phyloP scores from a whole-genome alignment of 1,140 invertebrate species.

The Drosophila prosaltans region DNA sequence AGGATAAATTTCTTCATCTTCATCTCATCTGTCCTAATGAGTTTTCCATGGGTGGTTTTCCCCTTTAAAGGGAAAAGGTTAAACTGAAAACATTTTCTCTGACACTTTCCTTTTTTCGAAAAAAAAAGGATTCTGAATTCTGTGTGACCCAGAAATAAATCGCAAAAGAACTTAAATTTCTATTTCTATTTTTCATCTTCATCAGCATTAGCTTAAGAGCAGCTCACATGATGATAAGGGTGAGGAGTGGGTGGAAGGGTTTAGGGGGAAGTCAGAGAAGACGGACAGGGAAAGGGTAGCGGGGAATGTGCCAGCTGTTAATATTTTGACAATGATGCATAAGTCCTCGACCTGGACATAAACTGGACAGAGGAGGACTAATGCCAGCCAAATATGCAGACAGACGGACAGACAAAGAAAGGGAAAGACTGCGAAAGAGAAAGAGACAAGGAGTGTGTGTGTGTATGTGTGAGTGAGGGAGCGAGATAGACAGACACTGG shows the following conservation, averaged over 20 bases:
- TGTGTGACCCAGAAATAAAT: constrained; percentile 4
- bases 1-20: background rate
- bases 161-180: constrained; percentile 16
- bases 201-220: constrained; percentile 58
- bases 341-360: constrained; percentile 56
- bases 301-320: constrained; percentile 75
- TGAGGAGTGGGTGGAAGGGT: background rate
- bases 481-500: constrained; percentile 70
- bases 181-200: constrained; percentile 73
- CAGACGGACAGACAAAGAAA: constrained; percentile 12
- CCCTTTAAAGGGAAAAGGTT: background rate
- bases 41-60: background rate
- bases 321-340: constrained; percentile 81
- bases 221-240: constrained; percentile 46
- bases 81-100: constrained; percentile 4
- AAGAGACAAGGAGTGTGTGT: background rate
- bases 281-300: background rate
- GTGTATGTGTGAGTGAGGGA: background rate
- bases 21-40: background rate
- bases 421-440: background rate
- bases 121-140: background rate
- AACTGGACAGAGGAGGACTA: constrained; percentile 23
- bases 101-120: background rate
- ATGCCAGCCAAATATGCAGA: constrained; percentile 29
- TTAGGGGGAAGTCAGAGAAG: constrained; percentile 20